phyloP scores from a whole-genome alignment of 2,888 invertebrate genomes.

The Cephonodes hylas region DNA sequence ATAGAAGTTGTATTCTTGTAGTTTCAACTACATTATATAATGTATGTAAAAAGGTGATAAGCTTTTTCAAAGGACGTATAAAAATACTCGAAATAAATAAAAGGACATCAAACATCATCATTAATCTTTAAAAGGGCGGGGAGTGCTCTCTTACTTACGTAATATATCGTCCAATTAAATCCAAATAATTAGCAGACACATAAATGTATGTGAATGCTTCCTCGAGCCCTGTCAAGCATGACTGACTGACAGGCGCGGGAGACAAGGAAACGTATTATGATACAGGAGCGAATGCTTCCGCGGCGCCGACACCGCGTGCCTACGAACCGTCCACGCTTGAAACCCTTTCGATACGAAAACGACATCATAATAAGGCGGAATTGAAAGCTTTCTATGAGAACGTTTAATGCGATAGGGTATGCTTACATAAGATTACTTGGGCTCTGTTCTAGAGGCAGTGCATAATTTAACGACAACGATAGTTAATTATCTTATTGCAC shows the following conservation, averaged over 20 bases:
- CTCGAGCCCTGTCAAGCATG: background rate
- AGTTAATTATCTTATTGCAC: too few relatives aligned
- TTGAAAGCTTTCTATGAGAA: background rate
- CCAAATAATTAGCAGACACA: background rate
- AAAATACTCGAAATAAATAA: too few relatives aligned
- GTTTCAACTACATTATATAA: too few relatives aligned
- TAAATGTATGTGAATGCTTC: background rate
- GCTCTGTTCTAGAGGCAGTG: too few relatives aligned
- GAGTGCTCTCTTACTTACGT: background rate
- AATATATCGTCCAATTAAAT: background rate
- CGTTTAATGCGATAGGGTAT: background rate
- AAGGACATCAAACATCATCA: too few relatives aligned
- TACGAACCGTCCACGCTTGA: slow-evolving; percentile 11
- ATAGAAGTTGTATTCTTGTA: too few relatives aligned
- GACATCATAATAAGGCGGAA: background rate
- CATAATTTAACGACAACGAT: too few relatives aligned
- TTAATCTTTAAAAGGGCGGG: too few relatives aligned
- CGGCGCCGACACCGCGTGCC: slow-evolving; percentile 35
- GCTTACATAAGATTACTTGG: too few relatives aligned
- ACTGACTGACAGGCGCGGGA: slow-evolving; percentile 12
- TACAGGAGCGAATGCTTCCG: slow-evolving; percentile 27
- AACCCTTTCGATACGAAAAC: background rate
- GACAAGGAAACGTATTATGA: slow-evolving; percentile 27
- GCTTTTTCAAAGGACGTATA: too few relatives aligned
- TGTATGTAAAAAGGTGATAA: too few relatives aligned